Base-by-base conservation (phyloP, 2,797 vertebrate species). In the Thalassophryne amazonica region DNA sequence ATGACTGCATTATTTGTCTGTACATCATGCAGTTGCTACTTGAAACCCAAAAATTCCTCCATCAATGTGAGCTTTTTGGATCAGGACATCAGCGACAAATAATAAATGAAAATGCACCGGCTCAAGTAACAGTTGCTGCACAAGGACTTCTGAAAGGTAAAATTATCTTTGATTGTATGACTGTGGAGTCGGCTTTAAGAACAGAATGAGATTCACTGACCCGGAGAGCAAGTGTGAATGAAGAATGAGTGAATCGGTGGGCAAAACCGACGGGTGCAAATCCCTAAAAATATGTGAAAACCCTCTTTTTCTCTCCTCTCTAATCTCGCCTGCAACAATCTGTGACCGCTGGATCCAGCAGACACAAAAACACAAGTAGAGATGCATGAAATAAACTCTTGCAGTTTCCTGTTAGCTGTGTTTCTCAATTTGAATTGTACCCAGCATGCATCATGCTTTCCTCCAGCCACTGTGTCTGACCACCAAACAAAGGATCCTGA, bases 71-170 rank as follows among this genome's bases (percentile, higher is more conserved):
- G 14, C 17, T 14, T 50, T 34, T 41, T 11, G 12, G 16, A 47
- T 32, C n/a, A 47, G 29, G 30, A 59, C 25, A 25, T 32, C 1
- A 2, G 15, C 15, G 37, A 32, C 50, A 55, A 50, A 38, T 35
- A 52, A 58, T 25, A 39, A 23, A 38, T 31, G 9, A 19, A 60
- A 72, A 49, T 16, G 32, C 40, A 42, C 23, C 5, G 6, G 4
- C 17, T 42, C 13, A 41, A 66, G 50, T 39, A 50, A 58, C 46
- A 69, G 43, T 40, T 54, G 55, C 63, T 5, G 30, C 53, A 63
- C 70, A 77, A 77, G 59, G 80, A 76, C 54, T 71, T 73, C 46
- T 43, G 34, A 55, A 73, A 82, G 73, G 63, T 61, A 22, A 73
- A 71, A 77, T 73, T 63, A 73, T 71, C 68, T 38, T 55, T 75